These are phyloP conservation scores for Ceratosolen fusciceps DNA, from an alignment of 1,140 invertebrate species.

Conservation along the genomic window DNA sequence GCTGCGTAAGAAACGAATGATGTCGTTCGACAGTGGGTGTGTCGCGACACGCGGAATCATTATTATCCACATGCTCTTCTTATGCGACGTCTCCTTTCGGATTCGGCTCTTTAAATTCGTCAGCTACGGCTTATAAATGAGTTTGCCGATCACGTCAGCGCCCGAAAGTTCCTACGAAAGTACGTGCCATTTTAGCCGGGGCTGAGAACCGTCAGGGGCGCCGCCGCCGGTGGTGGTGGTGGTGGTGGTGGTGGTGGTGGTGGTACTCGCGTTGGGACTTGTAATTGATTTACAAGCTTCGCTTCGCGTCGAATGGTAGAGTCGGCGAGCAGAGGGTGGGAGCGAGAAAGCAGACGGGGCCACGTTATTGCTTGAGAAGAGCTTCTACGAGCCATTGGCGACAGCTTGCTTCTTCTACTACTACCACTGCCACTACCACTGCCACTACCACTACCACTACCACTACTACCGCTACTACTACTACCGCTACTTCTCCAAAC, in stretches of 20 bases:
- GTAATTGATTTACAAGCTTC: constrained; percentile 70
- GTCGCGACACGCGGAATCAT: not conserved
- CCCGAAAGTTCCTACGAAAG: constrained; percentile 61
- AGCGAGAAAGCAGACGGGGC: constrained; percentile 44
- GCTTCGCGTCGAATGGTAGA: constrained; percentile 49
- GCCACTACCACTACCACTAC: too few species aligned
- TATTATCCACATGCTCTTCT: not conserved
- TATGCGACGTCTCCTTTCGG: not conserved
- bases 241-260: constrained; percentile 33
- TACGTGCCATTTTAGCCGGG: constrained; percentile 66
- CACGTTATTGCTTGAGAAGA: constrained; percentile 39
- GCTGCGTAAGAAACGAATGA: not conserved
- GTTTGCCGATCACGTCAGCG: constrained; percentile 68
- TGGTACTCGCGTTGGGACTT: constrained; percentile 55
- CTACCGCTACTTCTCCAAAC: too few species aligned
- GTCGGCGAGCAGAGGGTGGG: constrained; percentile 19
- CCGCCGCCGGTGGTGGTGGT: constrained; percentile 40
- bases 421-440: not conserved
- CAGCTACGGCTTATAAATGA: constrained; percentile 51
- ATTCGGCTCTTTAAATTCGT: not conserved
- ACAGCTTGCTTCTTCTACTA: constrained; percentile 11
- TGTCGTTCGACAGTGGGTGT: not conserved
- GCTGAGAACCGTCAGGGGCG: not conserved
- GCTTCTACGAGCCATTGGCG: not conserved
- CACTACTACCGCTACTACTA: too few species aligned